Conservation (phyloP, 2,113 vertebrate genomes). For the Hippocampus abdominalis region DNA sequence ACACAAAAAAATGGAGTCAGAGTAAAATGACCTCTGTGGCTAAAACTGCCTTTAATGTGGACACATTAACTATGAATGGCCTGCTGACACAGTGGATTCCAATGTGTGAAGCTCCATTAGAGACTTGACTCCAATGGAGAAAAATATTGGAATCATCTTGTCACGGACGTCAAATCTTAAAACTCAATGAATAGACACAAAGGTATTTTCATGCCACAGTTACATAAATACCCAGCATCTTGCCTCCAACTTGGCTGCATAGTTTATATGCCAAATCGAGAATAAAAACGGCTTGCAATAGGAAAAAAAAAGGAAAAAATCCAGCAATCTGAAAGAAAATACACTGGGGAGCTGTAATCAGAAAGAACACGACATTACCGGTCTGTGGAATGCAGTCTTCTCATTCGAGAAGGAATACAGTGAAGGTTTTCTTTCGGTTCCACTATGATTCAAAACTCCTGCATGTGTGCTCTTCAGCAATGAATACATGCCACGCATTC, state of each 20-base stretch:
- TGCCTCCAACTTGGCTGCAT: neutral
- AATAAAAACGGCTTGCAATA: slow-evolving; percentile 7
- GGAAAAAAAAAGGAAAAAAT: neutral
- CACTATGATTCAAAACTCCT: slow-evolving; percentile 22
- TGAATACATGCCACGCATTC: slow-evolving; percentile 57
- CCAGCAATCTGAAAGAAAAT: neutral
- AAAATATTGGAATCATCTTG: slow-evolving; percentile 24
- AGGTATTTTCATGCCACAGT: slow-evolving; percentile 11
- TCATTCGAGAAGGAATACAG: slow-evolving; percentile 11
- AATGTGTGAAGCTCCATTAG: slow-evolving; percentile 34
- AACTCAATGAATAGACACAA: neutral
- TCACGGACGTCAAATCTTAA: slow-evolving; percentile 22
- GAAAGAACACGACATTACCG: neutral
- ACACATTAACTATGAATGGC: slow-evolving; percentile 37
- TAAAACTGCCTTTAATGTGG: slow-evolving; percentile 35
- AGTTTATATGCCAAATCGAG: slow-evolving; percentile 6
- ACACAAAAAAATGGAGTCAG: slow-evolving; percentile 8
- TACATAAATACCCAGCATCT: slow-evolving; percentile 9
- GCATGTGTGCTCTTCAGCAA: slow-evolving; percentile 53
- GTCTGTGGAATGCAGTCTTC: neutral
- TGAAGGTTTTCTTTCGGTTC: slow-evolving; percentile 26
- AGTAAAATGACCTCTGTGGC: slow-evolving; percentile 20
- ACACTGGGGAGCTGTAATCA: neutral
- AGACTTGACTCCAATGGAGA: slow-evolving; percentile 10
- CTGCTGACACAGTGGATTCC: slow-evolving; percentile 25